Evolutionary conservation across 2,888 invertebrate genomes (phyloP).

Genomic region (Euzophera pinguis): DNA sequence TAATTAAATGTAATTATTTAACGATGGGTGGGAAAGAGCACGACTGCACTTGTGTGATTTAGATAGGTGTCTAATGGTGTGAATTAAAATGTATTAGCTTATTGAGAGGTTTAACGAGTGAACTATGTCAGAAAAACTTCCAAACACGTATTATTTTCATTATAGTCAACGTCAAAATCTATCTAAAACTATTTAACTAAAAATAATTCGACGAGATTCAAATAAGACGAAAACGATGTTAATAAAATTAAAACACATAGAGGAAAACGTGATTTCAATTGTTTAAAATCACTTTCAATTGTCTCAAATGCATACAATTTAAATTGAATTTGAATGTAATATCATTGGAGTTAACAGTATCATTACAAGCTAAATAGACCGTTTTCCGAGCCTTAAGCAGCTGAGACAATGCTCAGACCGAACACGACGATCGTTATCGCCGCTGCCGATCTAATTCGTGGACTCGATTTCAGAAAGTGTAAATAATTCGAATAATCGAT

Average conservation of each 20-base stretch:
- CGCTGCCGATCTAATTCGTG: constrained; percentile 38
- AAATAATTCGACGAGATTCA: no score
- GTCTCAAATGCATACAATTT: background rate
- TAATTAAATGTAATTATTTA: constrained; percentile 9
- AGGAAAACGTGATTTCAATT: background rate
- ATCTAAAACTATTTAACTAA: no score
- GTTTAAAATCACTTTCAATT: constrained; percentile 1
- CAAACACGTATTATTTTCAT: no score
- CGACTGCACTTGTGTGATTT: constrained; percentile 4
- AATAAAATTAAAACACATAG: background rate
- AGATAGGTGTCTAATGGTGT: constrained; percentile 19
- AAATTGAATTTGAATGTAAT: constrained; percentile 25
- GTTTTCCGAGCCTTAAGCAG: constrained; percentile 16
- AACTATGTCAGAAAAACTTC: no score
- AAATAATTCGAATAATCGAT: constrained; percentile 62
- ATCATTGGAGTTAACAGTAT: constrained; percentile 2
- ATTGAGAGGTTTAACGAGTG: background rate
- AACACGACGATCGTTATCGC: constrained; percentile 39
- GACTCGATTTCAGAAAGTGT: constrained; percentile 53
- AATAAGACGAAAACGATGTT: no score
- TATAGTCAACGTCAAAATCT: no score
- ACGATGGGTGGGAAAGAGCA: constrained; percentile 1
- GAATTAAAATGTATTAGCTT: constrained; percentile 1
- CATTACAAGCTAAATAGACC: constrained; percentile 8
- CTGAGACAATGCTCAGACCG: constrained; percentile 27